These are phyloP conservation scores for Temnothorax ravouxi DNA, from an alignment of 2,888 invertebrate genomes.

Conservation along the genomic window DNA sequence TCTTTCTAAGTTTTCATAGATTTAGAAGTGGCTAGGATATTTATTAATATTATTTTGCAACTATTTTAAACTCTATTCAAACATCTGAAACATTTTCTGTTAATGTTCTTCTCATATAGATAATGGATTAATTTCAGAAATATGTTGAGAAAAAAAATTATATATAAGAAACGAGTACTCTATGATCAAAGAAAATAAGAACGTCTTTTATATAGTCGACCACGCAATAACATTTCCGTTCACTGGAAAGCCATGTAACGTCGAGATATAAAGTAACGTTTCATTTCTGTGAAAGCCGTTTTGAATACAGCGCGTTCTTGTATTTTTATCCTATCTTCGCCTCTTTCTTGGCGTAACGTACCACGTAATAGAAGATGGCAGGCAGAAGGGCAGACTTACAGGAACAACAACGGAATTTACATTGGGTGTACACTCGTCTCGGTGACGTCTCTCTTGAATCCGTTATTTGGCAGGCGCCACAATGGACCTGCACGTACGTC, in stretches of 20 bases:
- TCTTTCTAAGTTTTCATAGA: not conserved
- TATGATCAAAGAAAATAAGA: not conserved
- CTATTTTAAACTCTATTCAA: not conserved
- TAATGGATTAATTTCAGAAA: not conserved
- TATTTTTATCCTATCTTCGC: constrained; percentile 39
- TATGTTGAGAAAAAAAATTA: not conserved
- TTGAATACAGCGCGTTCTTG: constrained; percentile 9
- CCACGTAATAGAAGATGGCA: constrained; percentile 27
- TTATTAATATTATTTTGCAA: not conserved
- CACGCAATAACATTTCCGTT: constrained; percentile 25
- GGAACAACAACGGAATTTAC: constrained; percentile 49
- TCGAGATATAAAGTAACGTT: constrained; percentile 28
- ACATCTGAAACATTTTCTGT: not conserved
- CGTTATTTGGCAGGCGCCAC: constrained; percentile 32
- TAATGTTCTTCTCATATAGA: not conserved
- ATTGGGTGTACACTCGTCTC: constrained; percentile 16
- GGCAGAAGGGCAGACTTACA: constrained; percentile 36
- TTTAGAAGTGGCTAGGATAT: not conserved
- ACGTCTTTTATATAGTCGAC: not conserved
- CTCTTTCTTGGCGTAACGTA: not conserved
- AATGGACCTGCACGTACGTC: constrained; percentile 37
- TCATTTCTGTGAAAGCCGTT: constrained; percentile 42
- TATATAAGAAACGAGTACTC: not conserved
- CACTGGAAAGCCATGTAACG: not conserved
- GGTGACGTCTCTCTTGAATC: constrained; percentile 37